Evolutionary conservation across 1,140 invertebrate genomes (phyloP).

Genomic region (Hesperophylax magnus): DNA sequence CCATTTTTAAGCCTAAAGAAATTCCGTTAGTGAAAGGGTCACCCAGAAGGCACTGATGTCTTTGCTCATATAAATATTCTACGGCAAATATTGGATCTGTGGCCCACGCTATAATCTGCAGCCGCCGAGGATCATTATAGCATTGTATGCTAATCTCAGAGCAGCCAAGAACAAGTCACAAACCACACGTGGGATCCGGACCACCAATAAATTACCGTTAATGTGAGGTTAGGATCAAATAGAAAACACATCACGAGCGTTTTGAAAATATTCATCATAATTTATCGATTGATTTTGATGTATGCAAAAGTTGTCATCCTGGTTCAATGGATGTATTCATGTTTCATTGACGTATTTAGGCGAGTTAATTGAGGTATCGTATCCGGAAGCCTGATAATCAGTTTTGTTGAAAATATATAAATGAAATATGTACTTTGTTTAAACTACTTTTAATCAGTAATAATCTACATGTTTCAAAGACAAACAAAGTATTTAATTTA

Average conservation of each 20-base stretch:
- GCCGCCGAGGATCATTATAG: background rate
- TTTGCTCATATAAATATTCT: background rate
- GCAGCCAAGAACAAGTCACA: background rate
- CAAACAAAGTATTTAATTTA: no score
- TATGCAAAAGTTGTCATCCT: background rate
- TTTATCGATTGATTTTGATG: constrained; percentile 18
- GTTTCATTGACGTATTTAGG: no score
- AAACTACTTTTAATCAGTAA: no score
- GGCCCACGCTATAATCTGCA: constrained; percentile 19
- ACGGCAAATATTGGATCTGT: constrained; percentile 28
- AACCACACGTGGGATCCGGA: constrained; percentile 26
- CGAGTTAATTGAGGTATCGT: no score
- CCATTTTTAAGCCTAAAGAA: no score
- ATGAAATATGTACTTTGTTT: no score
- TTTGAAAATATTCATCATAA: constrained; percentile 15
- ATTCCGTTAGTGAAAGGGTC: background rate
- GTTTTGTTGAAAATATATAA: no score
- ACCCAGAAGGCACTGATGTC: background rate
- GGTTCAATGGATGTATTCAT: no score
- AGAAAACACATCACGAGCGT: constrained; percentile 44
- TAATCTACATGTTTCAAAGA: no score
- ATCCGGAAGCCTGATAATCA: no score
- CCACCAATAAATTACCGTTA: constrained; percentile 44
- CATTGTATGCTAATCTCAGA: constrained; percentile 50
- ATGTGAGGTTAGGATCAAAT: constrained; percentile 50